Conservation (phyloP, 2,797 vertebrate genomes). For the Luscinia luscinia region DNA sequence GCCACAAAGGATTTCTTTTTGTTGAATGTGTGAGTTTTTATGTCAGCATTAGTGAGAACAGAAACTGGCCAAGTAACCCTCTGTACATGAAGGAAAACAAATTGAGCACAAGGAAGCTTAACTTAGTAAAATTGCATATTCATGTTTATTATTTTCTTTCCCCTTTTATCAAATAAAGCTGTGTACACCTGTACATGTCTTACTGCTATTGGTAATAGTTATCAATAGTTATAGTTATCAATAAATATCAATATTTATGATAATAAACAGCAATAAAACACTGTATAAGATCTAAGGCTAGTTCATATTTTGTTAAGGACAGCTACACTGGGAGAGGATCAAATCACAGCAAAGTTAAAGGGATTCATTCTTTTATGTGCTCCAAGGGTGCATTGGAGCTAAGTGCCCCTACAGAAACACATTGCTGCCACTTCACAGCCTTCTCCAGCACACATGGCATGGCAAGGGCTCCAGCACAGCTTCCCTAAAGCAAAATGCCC, state of each 20-base stretch:
- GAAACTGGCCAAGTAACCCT: neutral
- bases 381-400: rapidly evolving
- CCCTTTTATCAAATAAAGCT: neutral
- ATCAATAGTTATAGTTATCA: too few relatives aligned
- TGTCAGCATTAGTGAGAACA: neutral
- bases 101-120: neutral
- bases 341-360: neutral
- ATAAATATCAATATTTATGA: too few relatives aligned
- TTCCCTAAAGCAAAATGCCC: rapidly evolving
- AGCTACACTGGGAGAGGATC: neutral
- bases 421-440: rapidly evolving
- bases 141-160: neutral
- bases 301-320: neutral
- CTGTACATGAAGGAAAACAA: neutral
- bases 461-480: neutral
- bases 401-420: neutral
- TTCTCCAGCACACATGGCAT: rapidly evolving
- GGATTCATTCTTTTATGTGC: rapidly evolving
- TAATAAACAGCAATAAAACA: neutral
- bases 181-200: rapidly evolving
- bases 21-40: neutral
- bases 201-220: neutral
- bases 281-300: rapidly evolving
- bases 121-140: neutral
- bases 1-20: neutral